Percentiles rank a stretch among this genome's conserved stretches.
Conservation (phyloP, 1,140 invertebrate genomes). For the Apis laboriosa region DNA sequence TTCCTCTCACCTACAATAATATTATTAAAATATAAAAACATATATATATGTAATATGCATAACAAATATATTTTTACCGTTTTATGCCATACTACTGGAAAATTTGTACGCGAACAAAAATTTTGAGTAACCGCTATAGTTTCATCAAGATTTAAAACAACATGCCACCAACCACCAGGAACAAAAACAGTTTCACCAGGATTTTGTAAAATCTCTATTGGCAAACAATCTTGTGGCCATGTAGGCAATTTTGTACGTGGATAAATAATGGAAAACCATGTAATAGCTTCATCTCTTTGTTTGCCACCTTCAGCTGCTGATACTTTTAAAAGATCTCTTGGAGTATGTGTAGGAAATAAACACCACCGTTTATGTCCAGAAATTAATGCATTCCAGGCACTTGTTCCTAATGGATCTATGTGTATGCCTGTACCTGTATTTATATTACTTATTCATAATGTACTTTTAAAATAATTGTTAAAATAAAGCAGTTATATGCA, state of each 20-base stretch:
- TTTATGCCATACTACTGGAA: conserved; percentile 99
- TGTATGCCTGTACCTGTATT: conserved; percentile 96
- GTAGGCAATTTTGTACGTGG: conserved; percentile 93
- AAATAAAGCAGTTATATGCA: background rate
- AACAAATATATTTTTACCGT: conserved; percentile 83
- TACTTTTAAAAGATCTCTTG: conserved; percentile 97
- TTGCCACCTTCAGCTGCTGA: conserved; percentile 94
- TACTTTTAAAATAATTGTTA: background rate
- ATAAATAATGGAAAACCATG: conserved; percentile 98
- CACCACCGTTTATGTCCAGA: conserved; percentile 99
- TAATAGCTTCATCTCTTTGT: conserved; percentile 98
- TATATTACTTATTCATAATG: conserved; percentile 24
- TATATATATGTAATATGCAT: background rate
- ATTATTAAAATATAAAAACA: background rate
- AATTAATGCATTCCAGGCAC: conserved; percentile 99
- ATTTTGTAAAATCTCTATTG: conserved; percentile 97
- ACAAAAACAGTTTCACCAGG: conserved; percentile 99
- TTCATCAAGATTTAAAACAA: conserved; percentile 97
- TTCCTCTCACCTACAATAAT: conserved; percentile 84
- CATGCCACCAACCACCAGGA: conserved; percentile 99
- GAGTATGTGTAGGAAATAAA: conserved; percentile 97
- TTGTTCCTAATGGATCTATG: conserved; percentile 99
- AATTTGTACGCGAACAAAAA: conserved; percentile 97
- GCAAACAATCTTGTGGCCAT: conserved; percentile 96
- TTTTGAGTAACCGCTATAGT: conserved; percentile 99